Conservation (phyloP, 2,888 invertebrate species). For the Tipula confusa region DNA sequence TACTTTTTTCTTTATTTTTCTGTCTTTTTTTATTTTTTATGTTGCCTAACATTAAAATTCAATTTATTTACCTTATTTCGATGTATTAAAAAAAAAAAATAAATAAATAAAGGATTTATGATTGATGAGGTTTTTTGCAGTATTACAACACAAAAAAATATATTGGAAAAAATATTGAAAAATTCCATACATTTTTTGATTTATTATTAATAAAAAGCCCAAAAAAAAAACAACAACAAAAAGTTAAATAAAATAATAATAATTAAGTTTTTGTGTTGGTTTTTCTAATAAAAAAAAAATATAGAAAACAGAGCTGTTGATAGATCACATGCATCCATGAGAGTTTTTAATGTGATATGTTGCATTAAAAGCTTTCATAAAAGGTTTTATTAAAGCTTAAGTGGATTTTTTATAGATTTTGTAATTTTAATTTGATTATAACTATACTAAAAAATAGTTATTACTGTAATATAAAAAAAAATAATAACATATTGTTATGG, state of each 20-base stretch:
- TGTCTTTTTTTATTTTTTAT: too few species aligned
- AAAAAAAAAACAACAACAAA: neutral
- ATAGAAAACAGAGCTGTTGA: too few species aligned
- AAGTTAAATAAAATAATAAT: neutral
- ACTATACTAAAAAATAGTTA: neutral
- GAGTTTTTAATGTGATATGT: too few species aligned
- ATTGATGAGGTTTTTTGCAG: neutral
- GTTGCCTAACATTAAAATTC: neutral
- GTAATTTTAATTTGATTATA: neutral
- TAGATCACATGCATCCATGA: too few species aligned
- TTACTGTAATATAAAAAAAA: neutral
- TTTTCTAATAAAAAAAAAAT: neutral
- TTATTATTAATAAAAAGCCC: neutral
- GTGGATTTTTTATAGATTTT: neutral
- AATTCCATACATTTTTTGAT: neutral
- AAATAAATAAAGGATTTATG: neutral
- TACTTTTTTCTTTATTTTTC: too few species aligned
- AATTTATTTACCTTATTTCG: constrained; percentile 5
- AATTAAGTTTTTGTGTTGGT: neutral
- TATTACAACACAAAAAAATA: neutral
- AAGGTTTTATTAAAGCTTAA: neutral
- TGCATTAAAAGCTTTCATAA: neutral
- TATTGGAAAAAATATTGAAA: neutral
- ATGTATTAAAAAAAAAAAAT: neutral
- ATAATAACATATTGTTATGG: neutral